phyloP scores from a whole-genome alignment of 2,113 vertebrate genomes.

The Vireo altiloquus region DNA sequence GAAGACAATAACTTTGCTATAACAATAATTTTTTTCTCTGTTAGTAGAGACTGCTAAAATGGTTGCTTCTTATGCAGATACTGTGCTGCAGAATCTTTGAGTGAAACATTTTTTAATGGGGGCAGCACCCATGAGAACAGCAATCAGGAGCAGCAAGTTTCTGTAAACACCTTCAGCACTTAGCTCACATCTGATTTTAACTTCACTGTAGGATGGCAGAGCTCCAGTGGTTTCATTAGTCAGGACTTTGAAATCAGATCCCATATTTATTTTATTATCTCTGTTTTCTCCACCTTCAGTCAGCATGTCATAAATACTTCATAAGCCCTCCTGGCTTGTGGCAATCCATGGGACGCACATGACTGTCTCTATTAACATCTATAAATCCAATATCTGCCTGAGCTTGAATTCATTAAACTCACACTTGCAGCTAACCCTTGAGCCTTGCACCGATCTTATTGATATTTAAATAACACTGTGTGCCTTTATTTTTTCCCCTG shows the following conservation, averaged over 20 bases:
- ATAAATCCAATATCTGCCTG: background rate
- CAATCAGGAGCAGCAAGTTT: background rate
- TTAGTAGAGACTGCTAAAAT: background rate
- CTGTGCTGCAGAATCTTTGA: background rate
- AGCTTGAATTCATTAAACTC: background rate
- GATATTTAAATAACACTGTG: background rate
- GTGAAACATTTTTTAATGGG: background rate
- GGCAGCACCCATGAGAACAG: background rate
- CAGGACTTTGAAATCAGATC: background rate
- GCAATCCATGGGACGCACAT: background rate
- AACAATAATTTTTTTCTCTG: background rate
- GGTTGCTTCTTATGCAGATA: background rate
- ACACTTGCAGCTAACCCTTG: background rate
- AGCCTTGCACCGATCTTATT: background rate
- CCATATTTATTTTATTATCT: conserved; percentile 17
- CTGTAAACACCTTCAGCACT: conserved; percentile 20
- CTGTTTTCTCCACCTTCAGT: background rate
- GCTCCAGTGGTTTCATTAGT: background rate
- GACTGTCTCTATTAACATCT: background rate
- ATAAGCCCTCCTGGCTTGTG: background rate
- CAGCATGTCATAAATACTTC: background rate
- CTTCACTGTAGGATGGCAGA: background rate
- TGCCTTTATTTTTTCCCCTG: background rate
- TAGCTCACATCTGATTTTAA: background rate
- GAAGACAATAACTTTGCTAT: background rate